Evolutionary conservation across 2,888 invertebrate species (phyloP), one percentile per base, ranked within the genome.

Genomic region (Machimus atricapillus): DNA sequence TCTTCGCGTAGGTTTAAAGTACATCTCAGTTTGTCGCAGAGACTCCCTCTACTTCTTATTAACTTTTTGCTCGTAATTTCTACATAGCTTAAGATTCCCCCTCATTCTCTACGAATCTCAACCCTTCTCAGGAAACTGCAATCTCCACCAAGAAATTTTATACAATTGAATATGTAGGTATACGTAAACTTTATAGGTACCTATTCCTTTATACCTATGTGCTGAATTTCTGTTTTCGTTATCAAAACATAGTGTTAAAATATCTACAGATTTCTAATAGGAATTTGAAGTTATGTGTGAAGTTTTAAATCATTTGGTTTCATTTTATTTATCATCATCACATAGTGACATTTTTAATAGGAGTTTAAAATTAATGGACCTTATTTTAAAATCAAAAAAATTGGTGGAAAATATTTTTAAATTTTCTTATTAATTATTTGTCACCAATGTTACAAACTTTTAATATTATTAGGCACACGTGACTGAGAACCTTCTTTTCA

Each of bases 201-300:
- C n/a, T 23, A 23, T 12, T 66, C 9, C 23, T 27, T 66, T 66
- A 27, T 27, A 12, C 5, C 1, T 66, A 66, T 23, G 1, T 19
- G 58, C 23, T 23, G 9, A 23, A 58, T 9, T 58, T n/a, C 56
- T n/a, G n/a, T 19, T 56, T 56, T 4, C 0, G 19, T 6, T 19
- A 23, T n/a, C 8, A 58, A 23, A 23, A 58, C n/a, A n/a, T 4
- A 52, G n/a, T 52, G 4, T 16, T 2, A 14, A 16, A 52, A 52
- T n/a, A 16, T 5, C n/a, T 43, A 12, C 14, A 14, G 12, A 43
- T 40, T 1, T 40, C 2, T 40, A 12, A 37, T 37, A 6, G 8
- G 94, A 89, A 27, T 27, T 27, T n/a, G n/a, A n/a, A 27, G 1
- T 27, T 27, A 2, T 27, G 27, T 27, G 34, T 34, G 6, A 3